Conservation (phyloP, 2,888 invertebrate species). For the Eilema griseolum region DNA sequence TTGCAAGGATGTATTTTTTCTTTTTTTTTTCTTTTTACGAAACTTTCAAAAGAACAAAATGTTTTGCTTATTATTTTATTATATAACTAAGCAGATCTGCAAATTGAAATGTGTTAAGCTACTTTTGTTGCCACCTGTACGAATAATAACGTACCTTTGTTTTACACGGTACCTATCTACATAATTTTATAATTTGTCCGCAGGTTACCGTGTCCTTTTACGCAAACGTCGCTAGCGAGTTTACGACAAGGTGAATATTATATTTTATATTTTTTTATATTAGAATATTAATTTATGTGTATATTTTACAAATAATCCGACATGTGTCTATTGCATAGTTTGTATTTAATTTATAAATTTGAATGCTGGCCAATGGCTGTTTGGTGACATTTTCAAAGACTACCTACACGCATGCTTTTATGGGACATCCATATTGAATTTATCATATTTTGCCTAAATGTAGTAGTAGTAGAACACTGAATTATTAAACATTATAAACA, state of each 20-base stretch:
- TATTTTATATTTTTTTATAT: constrained; percentile 36
- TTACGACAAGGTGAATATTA: constrained; percentile 90
- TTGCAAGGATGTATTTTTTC: not conserved
- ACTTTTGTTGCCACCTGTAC: constrained; percentile 1
- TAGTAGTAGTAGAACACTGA: not conserved
- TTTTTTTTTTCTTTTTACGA: not conserved
- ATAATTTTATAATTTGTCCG: constrained; percentile 71
- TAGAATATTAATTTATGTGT: constrained; percentile 34
- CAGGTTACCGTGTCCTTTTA: constrained; percentile 94
- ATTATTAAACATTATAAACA: not conserved
- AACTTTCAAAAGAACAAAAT: not conserved
- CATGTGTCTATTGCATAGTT: constrained; percentile 19
- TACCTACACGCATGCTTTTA: not conserved
- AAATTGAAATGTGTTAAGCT: not conserved
- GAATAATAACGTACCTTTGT: constrained; percentile 51
- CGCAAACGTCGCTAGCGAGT: constrained; percentile 92
- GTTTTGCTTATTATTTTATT: no score
- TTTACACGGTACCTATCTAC: constrained; percentile 39
- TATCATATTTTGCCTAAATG: not conserved
- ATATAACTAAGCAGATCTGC: not conserved
- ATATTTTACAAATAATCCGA: constrained; percentile 37
- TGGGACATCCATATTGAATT: not conserved
- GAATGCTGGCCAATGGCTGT: not conserved
- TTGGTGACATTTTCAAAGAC: constrained; percentile 1
- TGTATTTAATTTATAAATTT: constrained; percentile 18